Base-by-base conservation (phyloP, 2,797 vertebrate species). In the Synanceia verrucosa region DNA sequence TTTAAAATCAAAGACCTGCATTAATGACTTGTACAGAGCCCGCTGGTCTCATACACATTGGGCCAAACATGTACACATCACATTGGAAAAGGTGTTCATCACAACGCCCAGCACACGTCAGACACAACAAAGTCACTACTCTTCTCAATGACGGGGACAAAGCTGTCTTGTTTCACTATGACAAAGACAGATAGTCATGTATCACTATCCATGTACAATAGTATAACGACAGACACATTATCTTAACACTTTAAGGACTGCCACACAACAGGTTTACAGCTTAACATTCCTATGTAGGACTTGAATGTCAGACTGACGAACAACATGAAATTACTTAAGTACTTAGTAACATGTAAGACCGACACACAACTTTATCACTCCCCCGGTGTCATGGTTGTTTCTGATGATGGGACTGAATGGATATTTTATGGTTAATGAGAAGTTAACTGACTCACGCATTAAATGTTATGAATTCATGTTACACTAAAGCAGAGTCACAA, bases 1-100 rank as follows among this genome's bases (percentile, higher is more conserved):
- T 99, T 99, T 96, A 96, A 98, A 97, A 98, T 97, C 96, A 95
- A 96, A 96, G 94, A 96, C 95, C 95, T 93, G 92, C 73, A 91
- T 97, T 97, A 96, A 97, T 94, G 86, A 89, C 88, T 92, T 83
- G 70, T 50, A 81, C 78, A 91, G 72, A 80, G 84, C 65, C 80
- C 6, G 4, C 63, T 75, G 69, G 70, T 79, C 84, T 87, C 81
- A 86, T 70, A 86, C 65, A 90, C 70, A 85, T 8, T 34, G 70
- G 82, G 70, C 78, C 70, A 84, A 72, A 88, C 78, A 88, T 14
- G 53, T 58, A 61, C 60, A 86, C 73, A 81, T 70, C 6, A 84
- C 65, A 79, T 77, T 76, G 57, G 31, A 57, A 76, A 70, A 51
- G n/a, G 23, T 74, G 36, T 66, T 72, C 23, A 70, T 73, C 78